Evolutionary conservation across 2,113 vertebrate species (phyloP).

Genomic region (Anolis carolinensis): DNA sequence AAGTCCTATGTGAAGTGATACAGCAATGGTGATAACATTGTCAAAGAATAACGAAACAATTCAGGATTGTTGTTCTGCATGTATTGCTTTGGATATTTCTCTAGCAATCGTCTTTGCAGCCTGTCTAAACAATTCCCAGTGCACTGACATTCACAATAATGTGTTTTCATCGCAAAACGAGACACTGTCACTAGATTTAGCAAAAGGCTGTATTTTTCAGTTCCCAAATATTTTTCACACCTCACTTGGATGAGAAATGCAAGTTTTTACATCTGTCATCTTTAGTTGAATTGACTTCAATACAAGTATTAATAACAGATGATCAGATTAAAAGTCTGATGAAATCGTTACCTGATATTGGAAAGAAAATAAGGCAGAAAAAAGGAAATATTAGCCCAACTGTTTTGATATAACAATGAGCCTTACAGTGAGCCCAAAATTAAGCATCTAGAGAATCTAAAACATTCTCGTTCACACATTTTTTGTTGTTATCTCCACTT

Average conservation of each 20-base stretch:
- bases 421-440: conserved; percentile 47
- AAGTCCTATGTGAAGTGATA: conserved; percentile 46
- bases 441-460: conserved; percentile 36
- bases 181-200: conserved; percentile 68
- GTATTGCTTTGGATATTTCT: conserved; percentile 70
- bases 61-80: conserved; percentile 61
- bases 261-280: conserved; percentile 70
- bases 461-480: background rate
- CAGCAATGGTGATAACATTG: conserved; percentile 38
- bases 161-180: conserved; percentile 73
- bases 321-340: conserved; percentile 58
- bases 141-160: conserved; percentile 76
- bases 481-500: conserved; percentile 22
- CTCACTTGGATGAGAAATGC: conserved; percentile 55
- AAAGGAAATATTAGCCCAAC: conserved; percentile 5
- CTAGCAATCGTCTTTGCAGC: conserved; percentile 62
- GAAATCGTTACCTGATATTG: conserved; percentile 53
- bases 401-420: conserved; percentile 43
- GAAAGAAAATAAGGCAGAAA: conserved; percentile 27
- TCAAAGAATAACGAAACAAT: conserved; percentile 65
- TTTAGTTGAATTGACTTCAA: conserved; percentile 67
- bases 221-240: conserved; percentile 62
- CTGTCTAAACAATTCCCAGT: conserved; percentile 76
- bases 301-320: conserved; percentile 72
- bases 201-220: conserved; percentile 62